Evolutionary conservation across 30 jellyfish, hydroid and myxozoan species (phyloP), one percentile per base, ranked within the genome.

Genomic region (Aurelia aurita): DNA sequence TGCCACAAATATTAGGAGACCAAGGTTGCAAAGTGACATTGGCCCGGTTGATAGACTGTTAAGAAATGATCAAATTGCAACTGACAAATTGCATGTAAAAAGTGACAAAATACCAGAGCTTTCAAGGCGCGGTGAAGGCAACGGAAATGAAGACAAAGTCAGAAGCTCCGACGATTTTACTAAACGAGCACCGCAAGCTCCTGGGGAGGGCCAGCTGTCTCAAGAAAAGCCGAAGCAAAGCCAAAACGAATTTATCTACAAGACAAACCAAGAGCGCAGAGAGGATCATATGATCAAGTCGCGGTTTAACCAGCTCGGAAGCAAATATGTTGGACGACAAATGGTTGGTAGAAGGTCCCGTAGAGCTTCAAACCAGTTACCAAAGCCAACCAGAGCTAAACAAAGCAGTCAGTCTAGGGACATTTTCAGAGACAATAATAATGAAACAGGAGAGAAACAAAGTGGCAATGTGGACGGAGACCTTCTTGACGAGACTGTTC

Each of bases 301-400:
- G n/a, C 74, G 93, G 25, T 83, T 83, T 57, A 72, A 83, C 59
- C 93, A 83, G 29, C 81, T 83, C 21, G 93, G 93, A n/a, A 83
- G 93, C 69, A 83, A 70, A 28, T 83, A 49, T 31, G 87, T 83
- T 11, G 93, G 93, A 1, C 72, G 62, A 55, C 87, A 83, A 29
- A 39, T 83, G 72, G 14, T 57, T 19, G 92, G 70, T 5, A 69
- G 60, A 43, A 69, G 47, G 51, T 79, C 26, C 23, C 23, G 35
- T 29, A 55, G 60, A 13, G 20, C 60, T 49, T 34, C 58, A 8
- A 49, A 10, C 9, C 61, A 63, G 49, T 58, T 27, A 10, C 46
- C 22, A 25, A 57, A 19, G 31, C 18, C 6, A 26, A 23, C 8
- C 80, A 32, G 59, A 59, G 69, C 11, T 10, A 22, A 71, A 43